Percentiles rank a stretch among this genome's conserved stretches.
These are phyloP conservation scores for Calameuta filiformis DNA, from an alignment of 2,888 invertebrate genomes.

Conservation along the genomic window DNA sequence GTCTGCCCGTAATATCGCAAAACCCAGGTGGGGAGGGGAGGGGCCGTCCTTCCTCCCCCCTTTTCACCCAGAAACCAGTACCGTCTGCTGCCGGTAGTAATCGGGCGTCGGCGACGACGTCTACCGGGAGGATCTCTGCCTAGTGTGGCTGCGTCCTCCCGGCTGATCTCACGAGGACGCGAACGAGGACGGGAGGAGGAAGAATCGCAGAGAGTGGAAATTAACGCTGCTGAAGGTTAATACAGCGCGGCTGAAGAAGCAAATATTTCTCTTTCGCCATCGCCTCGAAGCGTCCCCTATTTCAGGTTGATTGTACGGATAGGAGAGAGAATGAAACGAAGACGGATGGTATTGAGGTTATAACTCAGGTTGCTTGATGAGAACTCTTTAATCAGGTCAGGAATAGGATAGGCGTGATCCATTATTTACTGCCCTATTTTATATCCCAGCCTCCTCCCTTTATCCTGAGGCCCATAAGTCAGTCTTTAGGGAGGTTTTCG, in stretches of 20 bases:
- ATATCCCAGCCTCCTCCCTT: conserved; percentile 1
- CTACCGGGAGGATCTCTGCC: not conserved
- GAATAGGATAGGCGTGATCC: conserved; percentile 8
- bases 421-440: conserved; percentile 10
- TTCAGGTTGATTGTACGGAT: conserved; percentile 7
- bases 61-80: not conserved
- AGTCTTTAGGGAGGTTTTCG: conserved; percentile 3
- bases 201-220: not conserved
- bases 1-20: not conserved
- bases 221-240: not conserved
- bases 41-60: too few species aligned
- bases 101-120: not conserved
- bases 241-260: conserved; percentile 1
- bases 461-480: not conserved
- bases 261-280: conserved; percentile 5
- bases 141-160: not conserved
- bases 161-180: not conserved
- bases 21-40: too few species aligned
- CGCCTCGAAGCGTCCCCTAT: conserved; percentile 1
- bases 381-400: conserved; percentile 11
- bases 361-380: conserved; percentile 11
- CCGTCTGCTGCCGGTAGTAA: not conserved
- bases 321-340: conserved; percentile 10
- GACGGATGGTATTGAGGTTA: conserved; percentile 6
- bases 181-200: not conserved